Evolutionary conservation across 2,113 vertebrate genomes (phyloP).

Genomic region (Prionailurus bengalensis): DNA sequence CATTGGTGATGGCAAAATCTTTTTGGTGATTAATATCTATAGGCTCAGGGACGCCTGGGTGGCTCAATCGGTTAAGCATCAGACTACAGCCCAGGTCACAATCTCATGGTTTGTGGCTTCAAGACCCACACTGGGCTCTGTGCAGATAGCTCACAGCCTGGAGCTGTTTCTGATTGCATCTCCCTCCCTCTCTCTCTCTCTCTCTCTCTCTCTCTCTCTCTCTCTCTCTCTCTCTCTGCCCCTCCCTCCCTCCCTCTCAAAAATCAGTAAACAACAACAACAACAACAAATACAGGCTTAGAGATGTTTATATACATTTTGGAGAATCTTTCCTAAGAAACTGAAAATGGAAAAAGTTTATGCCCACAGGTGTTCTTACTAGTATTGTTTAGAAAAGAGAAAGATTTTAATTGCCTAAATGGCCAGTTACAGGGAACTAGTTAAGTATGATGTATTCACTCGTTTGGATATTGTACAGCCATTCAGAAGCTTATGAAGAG

Average conservation of each 20-base stretch:
- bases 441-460: not conserved
- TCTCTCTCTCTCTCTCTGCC: too few relatives aligned
- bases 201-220: too few relatives aligned
- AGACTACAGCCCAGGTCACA: too few relatives aligned
- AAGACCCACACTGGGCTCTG: too few relatives aligned
- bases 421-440: not conserved
- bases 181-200: too few relatives aligned
- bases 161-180: too few relatives aligned
- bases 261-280: not conserved
- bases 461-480: not conserved
- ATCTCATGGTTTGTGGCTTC: too few relatives aligned
- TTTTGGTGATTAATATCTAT: not conserved
- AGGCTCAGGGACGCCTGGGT: not conserved
- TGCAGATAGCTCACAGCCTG: too few relatives aligned
- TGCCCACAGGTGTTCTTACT: not conserved
- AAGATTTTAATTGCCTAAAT: not conserved
- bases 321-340: slow-evolving; percentile 16
- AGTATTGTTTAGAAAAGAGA: not conserved
- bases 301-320: not conserved
- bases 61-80: too few relatives aligned
- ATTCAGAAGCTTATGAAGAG: not conserved
- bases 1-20: not conserved
- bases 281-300: not conserved
- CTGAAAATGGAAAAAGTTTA: not conserved
- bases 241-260: too few relatives aligned